Conservation (phyloP, 2,888 invertebrate genomes). For the Eupithecia abbreviata region DNA sequence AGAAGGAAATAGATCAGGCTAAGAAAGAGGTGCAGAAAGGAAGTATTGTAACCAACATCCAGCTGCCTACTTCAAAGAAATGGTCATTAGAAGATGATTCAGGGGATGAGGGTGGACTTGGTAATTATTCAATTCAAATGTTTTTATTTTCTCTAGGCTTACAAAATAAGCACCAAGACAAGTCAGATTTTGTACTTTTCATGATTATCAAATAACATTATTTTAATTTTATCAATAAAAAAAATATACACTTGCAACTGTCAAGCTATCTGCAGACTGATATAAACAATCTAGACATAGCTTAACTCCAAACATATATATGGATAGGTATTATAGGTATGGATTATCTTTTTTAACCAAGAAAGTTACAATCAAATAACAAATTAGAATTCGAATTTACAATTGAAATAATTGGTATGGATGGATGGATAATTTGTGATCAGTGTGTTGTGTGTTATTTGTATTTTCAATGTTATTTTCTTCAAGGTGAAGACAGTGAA, state of each 20-base stretch:
- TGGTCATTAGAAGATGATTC: constrained; percentile 99
- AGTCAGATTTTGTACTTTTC: too few species aligned
- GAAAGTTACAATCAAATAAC: too few species aligned
- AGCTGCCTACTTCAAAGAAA: constrained; percentile 87
- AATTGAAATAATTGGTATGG: too few species aligned
- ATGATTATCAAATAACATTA: too few species aligned
- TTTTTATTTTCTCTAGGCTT: too few species aligned
- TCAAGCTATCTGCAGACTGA: background rate
- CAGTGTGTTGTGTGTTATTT: background rate
- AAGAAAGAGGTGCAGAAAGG: constrained; percentile 90
- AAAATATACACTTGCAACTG: too few species aligned
- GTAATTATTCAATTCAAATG: constrained; percentile 6
- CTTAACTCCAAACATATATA: background rate
- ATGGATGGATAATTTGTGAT: too few species aligned
- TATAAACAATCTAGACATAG: background rate
- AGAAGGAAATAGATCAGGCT: constrained; percentile 91
- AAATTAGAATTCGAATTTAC: too few species aligned
- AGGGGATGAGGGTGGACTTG: constrained; percentile 90
- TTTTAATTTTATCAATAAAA: too few species aligned
- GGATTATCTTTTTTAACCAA: too few species aligned
- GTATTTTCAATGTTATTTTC: constrained; percentile 5
- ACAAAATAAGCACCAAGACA: too few species aligned
- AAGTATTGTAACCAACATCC: constrained; percentile 84
- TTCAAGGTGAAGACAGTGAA: constrained; percentile 82
- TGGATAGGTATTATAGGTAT: too few species aligned